These are phyloP conservation scores for Thunnus maccoyii DNA, from an alignment of 2,113 vertebrate genomes.

Conservation along the genomic window DNA sequence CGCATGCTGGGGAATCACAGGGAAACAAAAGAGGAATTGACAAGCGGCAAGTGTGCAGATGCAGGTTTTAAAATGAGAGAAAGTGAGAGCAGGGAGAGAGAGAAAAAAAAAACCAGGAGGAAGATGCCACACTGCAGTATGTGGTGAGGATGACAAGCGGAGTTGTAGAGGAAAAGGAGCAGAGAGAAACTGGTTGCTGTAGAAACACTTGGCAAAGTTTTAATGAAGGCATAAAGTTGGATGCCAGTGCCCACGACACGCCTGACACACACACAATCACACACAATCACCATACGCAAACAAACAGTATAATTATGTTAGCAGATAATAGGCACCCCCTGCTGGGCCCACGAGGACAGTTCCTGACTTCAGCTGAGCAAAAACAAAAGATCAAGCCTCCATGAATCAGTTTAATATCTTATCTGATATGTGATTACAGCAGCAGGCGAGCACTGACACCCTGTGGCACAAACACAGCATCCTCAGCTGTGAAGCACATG, in stretches of 20 bases:
- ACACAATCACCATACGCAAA: conserved; percentile 44
- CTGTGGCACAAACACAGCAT: conserved; percentile 49
- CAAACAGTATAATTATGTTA: conserved; percentile 69
- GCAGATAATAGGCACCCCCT: conserved; percentile 70
- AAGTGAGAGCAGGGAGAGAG: not conserved
- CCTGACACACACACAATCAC: conserved; percentile 34
- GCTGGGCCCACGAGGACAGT: conserved; percentile 43
- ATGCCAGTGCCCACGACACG: conserved; percentile 54
- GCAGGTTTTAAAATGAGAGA: conserved; percentile 22
- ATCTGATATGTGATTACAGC: conserved; percentile 22
- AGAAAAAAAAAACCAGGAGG: conserved; percentile 5
- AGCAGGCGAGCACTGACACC: conserved; percentile 66
- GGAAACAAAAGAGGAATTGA: conserved; percentile 8
- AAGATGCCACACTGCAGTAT: conserved; percentile 29
- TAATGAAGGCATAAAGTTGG: conserved; percentile 78
- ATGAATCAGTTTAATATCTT: conserved; percentile 25
- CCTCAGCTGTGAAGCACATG: not conserved
- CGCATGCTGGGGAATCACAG: not conserved
- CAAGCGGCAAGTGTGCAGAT: conserved; percentile 10
- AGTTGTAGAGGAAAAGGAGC: conserved; percentile 41
- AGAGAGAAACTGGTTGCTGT: conserved; percentile 73
- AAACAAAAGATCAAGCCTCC: conserved; percentile 44
- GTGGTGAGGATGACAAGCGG: conserved; percentile 44
- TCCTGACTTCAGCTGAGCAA: conserved; percentile 49
- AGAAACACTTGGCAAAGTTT: conserved; percentile 83